phyloP scores from a whole-genome alignment of 2,888 invertebrate genomes.

The Carpatolechia fugitivella region DNA sequence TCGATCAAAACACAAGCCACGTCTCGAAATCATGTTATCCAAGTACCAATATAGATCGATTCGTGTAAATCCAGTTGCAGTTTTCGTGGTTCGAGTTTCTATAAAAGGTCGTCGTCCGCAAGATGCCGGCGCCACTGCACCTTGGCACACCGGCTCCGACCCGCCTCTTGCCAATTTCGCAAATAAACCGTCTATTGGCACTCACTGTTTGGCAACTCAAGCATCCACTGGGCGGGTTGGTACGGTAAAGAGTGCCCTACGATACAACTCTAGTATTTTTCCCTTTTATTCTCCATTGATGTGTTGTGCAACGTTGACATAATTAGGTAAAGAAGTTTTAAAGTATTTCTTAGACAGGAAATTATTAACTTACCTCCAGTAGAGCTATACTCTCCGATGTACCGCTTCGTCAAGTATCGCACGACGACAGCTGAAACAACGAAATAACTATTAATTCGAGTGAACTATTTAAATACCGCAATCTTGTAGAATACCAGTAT shows the following conservation, averaged over 20 bases:
- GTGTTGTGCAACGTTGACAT: too few species aligned
- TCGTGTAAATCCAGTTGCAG: neutral
- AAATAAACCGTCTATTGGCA: constrained; percentile 76
- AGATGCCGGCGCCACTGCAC: constrained; percentile 58
- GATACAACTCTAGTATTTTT: constrained; percentile 39
- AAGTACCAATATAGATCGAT: neutral
- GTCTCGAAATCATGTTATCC: neutral
- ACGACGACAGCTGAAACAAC: constrained; percentile 87
- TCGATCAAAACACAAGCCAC: neutral
- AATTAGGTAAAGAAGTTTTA: too few species aligned
- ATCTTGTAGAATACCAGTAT: constrained; percentile 34
- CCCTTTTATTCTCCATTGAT: constrained; percentile 40
- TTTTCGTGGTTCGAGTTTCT: neutral
- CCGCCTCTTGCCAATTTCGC: constrained; percentile 68
- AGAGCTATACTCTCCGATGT: constrained; percentile 89
- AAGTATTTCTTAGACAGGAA: neutral
- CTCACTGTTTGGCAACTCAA: constrained; percentile 57
- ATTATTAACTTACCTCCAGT: constrained; percentile 83
- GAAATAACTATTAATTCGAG: constrained; percentile 16
- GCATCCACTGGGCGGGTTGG: constrained; percentile 38
- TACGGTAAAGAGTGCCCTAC: constrained; percentile 55
- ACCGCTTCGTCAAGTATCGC: constrained; percentile 87
- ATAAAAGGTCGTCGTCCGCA: constrained; percentile 60
- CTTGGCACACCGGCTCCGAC: constrained; percentile 55
- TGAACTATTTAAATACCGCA: constrained; percentile 15